A percentile compares a stretch with the other conserved stretches of the same genome.
Conservation (phyloP, 30 jellyfish, hydroid and myxozoan species). For the Hydractinia echinata region DNA sequence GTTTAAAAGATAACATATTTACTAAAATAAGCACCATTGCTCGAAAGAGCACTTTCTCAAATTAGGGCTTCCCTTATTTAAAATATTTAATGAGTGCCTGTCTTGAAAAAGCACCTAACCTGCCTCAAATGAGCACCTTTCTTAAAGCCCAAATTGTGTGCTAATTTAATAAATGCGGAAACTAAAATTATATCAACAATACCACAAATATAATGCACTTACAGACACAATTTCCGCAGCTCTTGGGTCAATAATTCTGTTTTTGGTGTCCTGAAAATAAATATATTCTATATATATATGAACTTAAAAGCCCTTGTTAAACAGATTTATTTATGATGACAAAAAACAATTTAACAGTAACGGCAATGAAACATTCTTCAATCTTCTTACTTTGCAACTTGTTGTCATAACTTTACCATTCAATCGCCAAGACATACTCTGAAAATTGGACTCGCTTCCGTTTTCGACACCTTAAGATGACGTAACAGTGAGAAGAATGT, state of each 20-base stretch:
- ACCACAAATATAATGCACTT: slow-evolving; percentile 20
- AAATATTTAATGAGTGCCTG: no score
- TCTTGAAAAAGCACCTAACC: no score
- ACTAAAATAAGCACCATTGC: not conserved
- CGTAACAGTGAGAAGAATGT: no score
- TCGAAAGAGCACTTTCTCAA: not conserved
- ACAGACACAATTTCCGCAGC: slow-evolving; percentile 45
- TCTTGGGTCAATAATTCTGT: slow-evolving; percentile 75
- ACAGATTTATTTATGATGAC: no score
- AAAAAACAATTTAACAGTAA: no score
- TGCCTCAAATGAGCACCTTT: no score
- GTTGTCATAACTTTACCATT: slow-evolving; percentile 78
- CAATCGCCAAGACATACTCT: slow-evolving; percentile 72
- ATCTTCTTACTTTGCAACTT: slow-evolving; percentile 58
- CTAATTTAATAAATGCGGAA: not conserved
- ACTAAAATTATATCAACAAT: not conserved
- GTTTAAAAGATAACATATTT: not conserved
- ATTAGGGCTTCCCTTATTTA: not conserved
- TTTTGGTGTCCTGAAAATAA: slow-evolving; percentile 57
- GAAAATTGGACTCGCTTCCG: slow-evolving; percentile 52
- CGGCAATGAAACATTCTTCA: no score
- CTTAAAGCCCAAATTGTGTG: not conserved
- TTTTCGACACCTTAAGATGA: slow-evolving; percentile 32
- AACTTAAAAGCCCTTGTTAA: no score
- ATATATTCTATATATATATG: not conserved